Percentiles rank a stretch among this genome's conserved stretches.
Evolutionary conservation across 2,113 vertebrate genomes (phyloP).

Genomic region (Promerops cafer): DNA sequence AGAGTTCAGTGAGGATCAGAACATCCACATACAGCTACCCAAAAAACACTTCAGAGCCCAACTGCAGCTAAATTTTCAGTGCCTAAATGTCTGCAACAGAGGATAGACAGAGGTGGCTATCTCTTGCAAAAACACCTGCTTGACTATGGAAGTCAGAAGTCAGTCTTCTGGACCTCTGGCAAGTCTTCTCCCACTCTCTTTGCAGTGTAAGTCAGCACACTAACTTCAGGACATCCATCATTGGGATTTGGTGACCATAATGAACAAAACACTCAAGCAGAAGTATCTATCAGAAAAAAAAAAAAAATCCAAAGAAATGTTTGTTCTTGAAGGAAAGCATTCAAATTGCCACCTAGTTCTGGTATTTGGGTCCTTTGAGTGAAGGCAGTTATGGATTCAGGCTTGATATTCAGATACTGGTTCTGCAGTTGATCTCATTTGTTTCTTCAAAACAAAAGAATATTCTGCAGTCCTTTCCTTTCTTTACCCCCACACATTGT

Average conservation of each 20-base stretch:
- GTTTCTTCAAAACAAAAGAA: conserved; percentile 61
- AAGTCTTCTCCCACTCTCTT: not conserved
- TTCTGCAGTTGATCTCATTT: conserved; percentile 45
- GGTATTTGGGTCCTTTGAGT: not conserved
- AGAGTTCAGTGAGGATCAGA: not conserved
- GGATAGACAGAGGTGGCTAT: too few relatives aligned
- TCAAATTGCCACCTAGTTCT: not conserved
- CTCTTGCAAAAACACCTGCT: not conserved
- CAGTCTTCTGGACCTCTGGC: not conserved
- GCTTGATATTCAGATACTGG: not conserved
- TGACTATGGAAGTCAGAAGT: not conserved
- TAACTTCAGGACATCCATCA: not conserved
- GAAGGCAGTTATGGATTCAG: conserved; percentile 28
- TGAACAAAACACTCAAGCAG: not conserved
- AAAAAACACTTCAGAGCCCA: not conserved
- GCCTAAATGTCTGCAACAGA: not conserved
- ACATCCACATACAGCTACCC: not conserved
- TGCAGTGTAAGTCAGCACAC: not conserved
- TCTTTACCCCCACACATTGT: not conserved
- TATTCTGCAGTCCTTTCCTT: conserved; percentile 2
- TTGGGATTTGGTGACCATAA: not conserved
- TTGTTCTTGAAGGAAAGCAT: conserved; percentile 4
- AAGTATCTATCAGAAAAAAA: not conserved
- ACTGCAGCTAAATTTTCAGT: not conserved
- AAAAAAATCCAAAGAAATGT: not conserved